Percentiles rank a stretch among this genome's conserved stretches.
These are phyloP conservation scores for Nasonia giraulti DNA, from an alignment of 1,140 invertebrate species.

Conservation along the genomic window DNA sequence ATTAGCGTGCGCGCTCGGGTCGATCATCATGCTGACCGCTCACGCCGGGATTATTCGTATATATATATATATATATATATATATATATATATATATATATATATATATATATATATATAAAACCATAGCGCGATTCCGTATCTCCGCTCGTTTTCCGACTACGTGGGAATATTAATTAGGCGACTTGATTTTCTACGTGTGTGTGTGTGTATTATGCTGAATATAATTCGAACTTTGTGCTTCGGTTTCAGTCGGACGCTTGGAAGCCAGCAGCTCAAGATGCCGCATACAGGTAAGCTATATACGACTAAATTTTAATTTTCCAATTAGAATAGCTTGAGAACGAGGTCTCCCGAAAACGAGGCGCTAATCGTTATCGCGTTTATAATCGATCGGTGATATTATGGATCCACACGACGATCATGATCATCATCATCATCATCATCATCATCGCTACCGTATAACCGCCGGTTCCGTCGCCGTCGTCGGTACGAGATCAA, in stretches of 20 bases:
- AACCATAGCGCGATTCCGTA: constrained; percentile 46
- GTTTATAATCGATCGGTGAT: constrained; percentile 37
- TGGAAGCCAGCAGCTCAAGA: constrained; percentile 52
- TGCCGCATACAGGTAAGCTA: constrained; percentile 69
- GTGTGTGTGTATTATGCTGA: background rate
- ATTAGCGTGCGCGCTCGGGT: constrained; percentile 57
- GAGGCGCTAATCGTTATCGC: constrained; percentile 42
- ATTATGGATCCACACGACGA: background rate
- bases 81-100: background rate
- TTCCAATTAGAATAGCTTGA: background rate
- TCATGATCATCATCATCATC: background rate
- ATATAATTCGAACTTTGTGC: constrained; percentile 38
- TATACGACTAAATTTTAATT: no score
- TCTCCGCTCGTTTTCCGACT: background rate
- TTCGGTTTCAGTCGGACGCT: constrained; percentile 56
- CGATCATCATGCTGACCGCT: background rate
- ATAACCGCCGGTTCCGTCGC: constrained; percentile 29
- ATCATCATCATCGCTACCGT: constrained; percentile 7
- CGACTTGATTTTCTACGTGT: background rate
- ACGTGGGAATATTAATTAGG: constrained; percentile 21
- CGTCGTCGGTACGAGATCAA: constrained; percentile 38
- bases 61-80: background rate
- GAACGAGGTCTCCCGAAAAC: background rate
- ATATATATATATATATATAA: background rate
- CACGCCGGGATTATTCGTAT: background rate